Evolutionary conservation across 2,797 vertebrate genomes (phyloP).

Genomic region (Enteromius afrohamiltoni): DNA sequence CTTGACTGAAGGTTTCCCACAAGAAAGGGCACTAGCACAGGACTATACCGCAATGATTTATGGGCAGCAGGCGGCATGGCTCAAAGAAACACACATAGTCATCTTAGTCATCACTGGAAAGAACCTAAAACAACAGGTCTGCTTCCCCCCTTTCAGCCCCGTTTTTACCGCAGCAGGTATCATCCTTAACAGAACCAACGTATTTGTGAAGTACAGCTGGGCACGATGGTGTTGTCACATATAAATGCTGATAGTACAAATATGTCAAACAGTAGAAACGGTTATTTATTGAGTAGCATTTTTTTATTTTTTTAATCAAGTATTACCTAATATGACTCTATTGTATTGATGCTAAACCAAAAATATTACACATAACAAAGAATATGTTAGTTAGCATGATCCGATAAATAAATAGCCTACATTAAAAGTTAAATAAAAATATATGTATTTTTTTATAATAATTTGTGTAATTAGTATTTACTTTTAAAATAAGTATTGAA

Average conservation of each 20-base stretch:
- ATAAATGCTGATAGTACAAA: not conserved
- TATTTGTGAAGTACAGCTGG: constrained; percentile 62
- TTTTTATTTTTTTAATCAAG: not conserved
- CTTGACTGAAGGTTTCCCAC: constrained; percentile 50
- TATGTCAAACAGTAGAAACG: not conserved
- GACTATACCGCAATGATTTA: constrained; percentile 52
- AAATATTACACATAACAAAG: too few species aligned
- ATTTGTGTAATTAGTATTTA: not conserved
- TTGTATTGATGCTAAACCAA: not conserved
- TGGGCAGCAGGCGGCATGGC: constrained; percentile 23
- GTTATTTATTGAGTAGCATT: too few species aligned
- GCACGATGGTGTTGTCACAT: not conserved
- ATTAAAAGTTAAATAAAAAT: not conserved
- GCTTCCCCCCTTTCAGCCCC: not conserved
- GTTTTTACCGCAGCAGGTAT: constrained; percentile 52
- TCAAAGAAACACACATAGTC: constrained; percentile 46
- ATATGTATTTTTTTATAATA: not conserved
- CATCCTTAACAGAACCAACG: constrained; percentile 72
- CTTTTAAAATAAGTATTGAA: not conserved
- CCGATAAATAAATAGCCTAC: not conserved
- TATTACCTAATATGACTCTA: not conserved
- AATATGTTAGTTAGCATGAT: not conserved
- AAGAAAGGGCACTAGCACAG: constrained; percentile 42
- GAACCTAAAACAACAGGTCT: constrained; percentile 28
- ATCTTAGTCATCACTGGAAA: constrained; percentile 36